Percentiles rank a stretch among this genome's conserved stretches.
These are phyloP conservation scores for Galendromus occidentalis DNA, from an alignment of 1,140 invertebrate species.

Conservation along the genomic window DNA sequence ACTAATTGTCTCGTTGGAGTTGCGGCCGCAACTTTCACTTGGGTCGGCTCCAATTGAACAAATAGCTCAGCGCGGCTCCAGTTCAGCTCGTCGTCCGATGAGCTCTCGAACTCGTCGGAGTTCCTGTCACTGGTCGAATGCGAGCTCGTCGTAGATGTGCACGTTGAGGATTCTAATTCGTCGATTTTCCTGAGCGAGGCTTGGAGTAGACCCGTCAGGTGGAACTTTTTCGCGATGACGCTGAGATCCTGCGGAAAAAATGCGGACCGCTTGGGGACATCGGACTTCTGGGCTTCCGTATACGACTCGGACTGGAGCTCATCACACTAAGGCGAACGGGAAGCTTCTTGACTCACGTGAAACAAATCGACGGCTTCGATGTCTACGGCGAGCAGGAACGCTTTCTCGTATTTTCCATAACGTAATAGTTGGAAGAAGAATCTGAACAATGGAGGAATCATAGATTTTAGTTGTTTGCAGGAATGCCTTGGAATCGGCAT, in stretches of 20 bases:
- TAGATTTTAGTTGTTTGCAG: not conserved
- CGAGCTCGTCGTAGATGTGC: not conserved
- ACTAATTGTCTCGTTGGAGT: not conserved
- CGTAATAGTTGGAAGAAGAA: slow-evolving; percentile 1
- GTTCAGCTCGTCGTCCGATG: not conserved
- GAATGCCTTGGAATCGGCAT: not conserved
- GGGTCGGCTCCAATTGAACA: not conserved
- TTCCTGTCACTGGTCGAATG: not conserved
- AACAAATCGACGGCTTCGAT: slow-evolving; percentile 7
- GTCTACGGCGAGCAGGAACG: not conserved
- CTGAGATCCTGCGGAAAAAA: not conserved
- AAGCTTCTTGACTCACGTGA: not conserved
- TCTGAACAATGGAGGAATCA: not conserved
- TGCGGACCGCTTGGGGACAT: too few relatives aligned
- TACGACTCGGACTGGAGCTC: too few relatives aligned
- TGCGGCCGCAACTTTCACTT: not conserved
- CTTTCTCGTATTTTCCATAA: not conserved
- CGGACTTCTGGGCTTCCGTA: too few relatives aligned
- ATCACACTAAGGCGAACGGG: too few relatives aligned
- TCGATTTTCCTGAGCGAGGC: slow-evolving; percentile 3
- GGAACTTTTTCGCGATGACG: not conserved
- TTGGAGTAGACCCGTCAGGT: not conserved
- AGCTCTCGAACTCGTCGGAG: not conserved
- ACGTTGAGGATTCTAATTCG: not conserved
- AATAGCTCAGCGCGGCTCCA: not conserved